Conservation (phyloP, 2,888 invertebrate genomes). For the Mylabris sibirica region DNA sequence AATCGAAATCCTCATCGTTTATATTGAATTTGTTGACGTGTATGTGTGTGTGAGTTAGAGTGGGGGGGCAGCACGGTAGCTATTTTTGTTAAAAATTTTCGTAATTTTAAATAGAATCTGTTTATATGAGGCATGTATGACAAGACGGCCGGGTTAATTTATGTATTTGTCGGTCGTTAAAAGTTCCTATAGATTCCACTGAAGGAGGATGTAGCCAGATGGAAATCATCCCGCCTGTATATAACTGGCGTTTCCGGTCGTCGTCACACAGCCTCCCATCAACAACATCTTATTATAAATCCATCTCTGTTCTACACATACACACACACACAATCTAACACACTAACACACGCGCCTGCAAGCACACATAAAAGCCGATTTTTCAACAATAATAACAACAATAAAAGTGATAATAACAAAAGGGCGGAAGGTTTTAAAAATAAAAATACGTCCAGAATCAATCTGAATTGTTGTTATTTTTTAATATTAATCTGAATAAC, state of each 20-base stretch:
- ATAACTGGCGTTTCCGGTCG: slow-evolving; percentile 67
- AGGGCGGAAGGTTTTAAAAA: slow-evolving; percentile 36
- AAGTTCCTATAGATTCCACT: slow-evolving; percentile 54
- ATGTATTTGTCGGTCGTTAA: slow-evolving; percentile 53
- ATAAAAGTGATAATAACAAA: background rate
- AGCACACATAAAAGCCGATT: too few relatives aligned
- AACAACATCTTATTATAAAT: background rate
- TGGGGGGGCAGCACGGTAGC: background rate
- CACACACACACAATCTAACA: too few relatives aligned
- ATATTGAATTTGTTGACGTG: background rate
- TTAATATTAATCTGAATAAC: slow-evolving; percentile 57
- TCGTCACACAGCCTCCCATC: slow-evolving; percentile 4
- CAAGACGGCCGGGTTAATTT: slow-evolving; percentile 29
- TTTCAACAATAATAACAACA: background rate
- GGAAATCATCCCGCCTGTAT: slow-evolving; percentile 61
- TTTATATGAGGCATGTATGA: slow-evolving; percentile 22
- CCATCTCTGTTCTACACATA: background rate
- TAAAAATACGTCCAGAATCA: slow-evolving; percentile 44
- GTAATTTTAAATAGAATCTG: slow-evolving; percentile 16
- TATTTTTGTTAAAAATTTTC: slow-evolving; percentile 13
- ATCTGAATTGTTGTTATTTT: slow-evolving; percentile 54
- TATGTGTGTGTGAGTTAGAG: too few relatives aligned
- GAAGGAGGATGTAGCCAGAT: slow-evolving; percentile 60
- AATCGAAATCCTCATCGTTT: background rate
- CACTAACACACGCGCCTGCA: too few relatives aligned